Evolutionary conservation across 2,113 vertebrate genomes (phyloP), one percentile per base, ranked within the genome.

Genomic region (Scartelaos histophorus): DNA sequence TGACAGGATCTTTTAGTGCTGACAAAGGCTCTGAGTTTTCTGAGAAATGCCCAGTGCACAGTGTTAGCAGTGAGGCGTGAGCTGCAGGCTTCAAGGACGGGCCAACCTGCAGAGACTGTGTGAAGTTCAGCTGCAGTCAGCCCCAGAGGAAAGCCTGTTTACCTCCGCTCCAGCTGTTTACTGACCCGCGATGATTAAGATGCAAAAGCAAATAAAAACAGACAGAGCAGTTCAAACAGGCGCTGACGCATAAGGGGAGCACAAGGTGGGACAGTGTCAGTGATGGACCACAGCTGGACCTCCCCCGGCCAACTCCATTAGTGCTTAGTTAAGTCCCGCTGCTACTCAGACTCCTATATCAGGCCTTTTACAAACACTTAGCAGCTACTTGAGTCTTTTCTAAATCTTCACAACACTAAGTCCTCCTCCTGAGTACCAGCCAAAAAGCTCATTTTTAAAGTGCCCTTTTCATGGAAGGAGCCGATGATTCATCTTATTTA

Each of bases 161-260:
- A 92, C 89, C 87, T 85, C 79, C 82, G 76, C 79, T 79, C 82
- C 79, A 89, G 81, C 82, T 91, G 91, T 92, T 92, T 92, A 92
- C 90, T 91, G 89, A 88, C 87, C 91, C 75, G 90, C 81, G 90
- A 92, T 92, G 90, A 92, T 91, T 93, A 92, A 91, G 91, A 91
- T 78, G 70, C 91, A 88, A 75, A 85, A 86, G 72, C 85, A 89
- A 90, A 90, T 91, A 89, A 92, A 90, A 92, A 88, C 90, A 86
- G 78, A 70, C 85, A 80, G 83, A 57, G 70, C 78, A 86, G 90
- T 89, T 90, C 85, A 91, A 92, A 91, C 88, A 91, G 88, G 70
- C 15, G 75, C 88, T 91, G 89, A 91, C 83, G 85, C 86, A 90
- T 80, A 71, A 78, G 89, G 88, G 80, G 85, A 85, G 85, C 79